Evolutionary conservation across 2,888 invertebrate species (phyloP).

Genomic region (Ganaspis brasiliensis): DNA sequence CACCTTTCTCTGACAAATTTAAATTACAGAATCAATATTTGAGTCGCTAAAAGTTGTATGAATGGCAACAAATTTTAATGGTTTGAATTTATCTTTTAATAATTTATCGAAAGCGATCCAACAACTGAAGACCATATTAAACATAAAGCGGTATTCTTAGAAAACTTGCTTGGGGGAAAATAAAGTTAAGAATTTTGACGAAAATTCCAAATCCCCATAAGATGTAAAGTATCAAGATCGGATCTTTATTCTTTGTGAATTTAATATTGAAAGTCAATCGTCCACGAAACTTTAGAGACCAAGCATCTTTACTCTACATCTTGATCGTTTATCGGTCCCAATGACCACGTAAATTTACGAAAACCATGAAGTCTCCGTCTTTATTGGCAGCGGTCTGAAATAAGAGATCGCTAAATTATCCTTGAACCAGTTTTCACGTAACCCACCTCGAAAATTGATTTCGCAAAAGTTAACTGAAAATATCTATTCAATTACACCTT

Average conservation of each 20-base stretch:
- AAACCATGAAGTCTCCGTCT: slow-evolving; percentile 11
- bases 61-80: no score
- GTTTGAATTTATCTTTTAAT: no score
- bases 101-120: no score
- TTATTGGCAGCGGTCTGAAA: slow-evolving; percentile 17
- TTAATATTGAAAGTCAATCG: slow-evolving; percentile 23
- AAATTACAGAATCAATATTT: no score
- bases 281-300: slow-evolving; percentile 5
- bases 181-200: not conserved
- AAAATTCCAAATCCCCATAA: not conserved
- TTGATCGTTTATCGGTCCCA: slow-evolving; percentile 1
- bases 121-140: no score
- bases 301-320: slow-evolving; percentile 15
- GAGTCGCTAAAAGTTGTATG: no score
- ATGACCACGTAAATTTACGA: slow-evolving; percentile 3
- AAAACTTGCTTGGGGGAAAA: not conserved
- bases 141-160: no score
- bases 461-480: not conserved
- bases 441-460: not conserved
- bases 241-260: slow-evolving; percentile 15
- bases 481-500: no score
- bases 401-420: not conserved
- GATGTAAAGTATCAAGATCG: slow-evolving; percentile 6
- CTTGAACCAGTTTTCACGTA: not conserved
- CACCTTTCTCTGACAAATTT: no score